Percentiles rank a stretch among this genome's conserved stretches.
Evolutionary conservation across 2,113 vertebrate species (phyloP).

Genomic region (Leucosticte australis): DNA sequence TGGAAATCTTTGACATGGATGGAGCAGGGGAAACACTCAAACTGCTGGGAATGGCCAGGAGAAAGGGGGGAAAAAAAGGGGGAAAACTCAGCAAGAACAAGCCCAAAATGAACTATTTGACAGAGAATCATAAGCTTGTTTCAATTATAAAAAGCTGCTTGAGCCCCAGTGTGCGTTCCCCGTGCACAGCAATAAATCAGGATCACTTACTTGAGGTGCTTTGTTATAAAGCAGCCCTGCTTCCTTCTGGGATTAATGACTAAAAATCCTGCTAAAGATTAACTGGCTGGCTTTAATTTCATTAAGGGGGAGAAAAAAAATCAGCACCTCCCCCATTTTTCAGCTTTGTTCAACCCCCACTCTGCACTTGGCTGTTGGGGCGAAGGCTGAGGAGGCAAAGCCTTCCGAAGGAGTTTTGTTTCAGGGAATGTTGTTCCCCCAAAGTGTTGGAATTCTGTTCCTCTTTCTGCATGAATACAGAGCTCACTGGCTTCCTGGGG

Average conservation of each 20-base stretch:
- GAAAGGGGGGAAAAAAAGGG: background rate
- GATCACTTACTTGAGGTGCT: constrained; percentile 18
- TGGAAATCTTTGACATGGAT: background rate
- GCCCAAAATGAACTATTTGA: background rate
- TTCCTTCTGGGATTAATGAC: constrained; percentile 60
- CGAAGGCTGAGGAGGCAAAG: background rate
- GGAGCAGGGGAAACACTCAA: constrained; percentile 7
- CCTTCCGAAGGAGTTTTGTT: background rate
- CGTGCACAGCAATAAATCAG: constrained; percentile 55
- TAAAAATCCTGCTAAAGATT: constrained; percentile 57
- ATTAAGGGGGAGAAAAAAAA: background rate
- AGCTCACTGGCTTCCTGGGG: background rate
- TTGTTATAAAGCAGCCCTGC: constrained; percentile 47
- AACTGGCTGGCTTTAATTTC: constrained; percentile 61
- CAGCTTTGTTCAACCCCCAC: background rate
- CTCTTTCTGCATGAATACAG: background rate
- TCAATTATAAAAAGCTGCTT: constrained; percentile 49
- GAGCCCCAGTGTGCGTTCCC: background rate
- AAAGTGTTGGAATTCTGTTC: background rate
- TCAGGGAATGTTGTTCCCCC: background rate
- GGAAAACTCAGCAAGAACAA: background rate
- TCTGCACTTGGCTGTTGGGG: background rate
- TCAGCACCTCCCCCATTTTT: background rate
- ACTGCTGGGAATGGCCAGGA: background rate
- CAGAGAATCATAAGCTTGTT: constrained; percentile 26